Base-by-base conservation (phyloP, 2,888 invertebrate species). In the Lacanobia wlatinum region DNA sequence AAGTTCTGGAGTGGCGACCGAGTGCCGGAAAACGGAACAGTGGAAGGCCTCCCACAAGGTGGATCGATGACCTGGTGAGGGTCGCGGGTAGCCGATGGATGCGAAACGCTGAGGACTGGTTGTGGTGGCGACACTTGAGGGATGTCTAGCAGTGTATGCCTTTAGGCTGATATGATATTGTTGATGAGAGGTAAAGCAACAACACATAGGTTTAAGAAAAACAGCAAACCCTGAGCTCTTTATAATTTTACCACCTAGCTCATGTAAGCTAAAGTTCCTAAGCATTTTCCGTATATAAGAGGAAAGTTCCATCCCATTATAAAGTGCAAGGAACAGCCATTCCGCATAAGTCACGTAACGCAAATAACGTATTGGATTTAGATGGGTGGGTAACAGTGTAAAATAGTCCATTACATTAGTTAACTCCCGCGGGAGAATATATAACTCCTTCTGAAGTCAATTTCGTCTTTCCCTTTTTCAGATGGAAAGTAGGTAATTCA, bases 341-440 rank as follows among this genome's bases (percentile, higher is more conserved):
- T 63, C n/a, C 61, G 23, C 50, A 21, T 61, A 70, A 60, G 63
- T 76, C 66, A 70, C 82, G 82, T 70, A 66, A 66, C 34, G 50
- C 50, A 60, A 78, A 80, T 80, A 78, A 67, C 52, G 38, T 71
- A 70, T 70, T 81, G 70, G 55, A 60, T 40, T 59, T 34, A 66
- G 76, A 66, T 70, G 70, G 43, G 21, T 74, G 23, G 40, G 52
- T 71, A 71, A 66, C 66, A 80, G 70, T 48, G 62, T 65, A 63
- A 80, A 78, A 80, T 70, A 76, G 55, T 55, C 52, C 62, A 78
- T 78, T 76, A 78, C 59, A 75, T 63, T 80, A 70, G 76, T 59
- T 65, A 63, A 55, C 65, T 80, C 65, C 55, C 76, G 53, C 76
- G 50, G 43, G 55, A 63, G 56, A 74, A 80, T 68, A 80, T 38